Evolutionary conservation across 1,140 invertebrate genomes (phyloP).

Genomic region (Ooceraea biroi): DNA sequence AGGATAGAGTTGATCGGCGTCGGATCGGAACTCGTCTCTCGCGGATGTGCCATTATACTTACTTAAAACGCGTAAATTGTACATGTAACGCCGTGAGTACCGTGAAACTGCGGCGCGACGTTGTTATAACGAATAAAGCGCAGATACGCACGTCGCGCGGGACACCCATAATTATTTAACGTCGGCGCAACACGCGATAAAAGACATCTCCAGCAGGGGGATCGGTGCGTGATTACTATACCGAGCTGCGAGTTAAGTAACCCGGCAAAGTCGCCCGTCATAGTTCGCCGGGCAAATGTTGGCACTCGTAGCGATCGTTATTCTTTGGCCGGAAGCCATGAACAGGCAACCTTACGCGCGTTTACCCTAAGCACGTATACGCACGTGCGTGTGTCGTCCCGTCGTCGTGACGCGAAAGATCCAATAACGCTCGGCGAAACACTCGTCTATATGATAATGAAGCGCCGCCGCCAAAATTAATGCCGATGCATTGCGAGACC

Average conservation of each 20-base stretch:
- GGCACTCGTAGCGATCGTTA: conserved; percentile 63
- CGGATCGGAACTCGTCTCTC: not conserved
- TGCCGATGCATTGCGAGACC: conserved; percentile 71
- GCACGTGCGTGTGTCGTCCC: conserved; percentile 77
- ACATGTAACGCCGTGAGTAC: conserved; percentile 5
- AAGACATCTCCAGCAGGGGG: conserved; percentile 27
- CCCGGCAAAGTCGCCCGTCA: conserved; percentile 52
- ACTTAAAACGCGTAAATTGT: conserved; percentile 40
- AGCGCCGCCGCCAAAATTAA: conserved; percentile 79
- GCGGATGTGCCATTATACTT: conserved; percentile 42
- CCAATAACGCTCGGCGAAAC: conserved; percentile 81
- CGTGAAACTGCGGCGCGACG: conserved; percentile 28
- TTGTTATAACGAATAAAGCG: conserved; percentile 46
- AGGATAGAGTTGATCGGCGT: conserved; percentile 8
- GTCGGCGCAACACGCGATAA: conserved; percentile 56
- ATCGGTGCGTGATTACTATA: conserved; percentile 51
- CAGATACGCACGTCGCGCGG: conserved; percentile 18
- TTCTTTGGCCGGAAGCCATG: conserved; percentile 74
- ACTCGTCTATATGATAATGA: conserved; percentile 84
- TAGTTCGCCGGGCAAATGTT: conserved; percentile 37
- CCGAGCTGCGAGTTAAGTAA: conserved; percentile 46
- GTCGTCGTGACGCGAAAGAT: conserved; percentile 71
- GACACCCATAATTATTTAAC: conserved; percentile 53
- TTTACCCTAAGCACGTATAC: conserved; percentile 78
- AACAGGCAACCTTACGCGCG: conserved; percentile 69